Evolutionary conservation across 1,140 invertebrate species (phyloP).

Genomic region (Homarus americanus): DNA sequence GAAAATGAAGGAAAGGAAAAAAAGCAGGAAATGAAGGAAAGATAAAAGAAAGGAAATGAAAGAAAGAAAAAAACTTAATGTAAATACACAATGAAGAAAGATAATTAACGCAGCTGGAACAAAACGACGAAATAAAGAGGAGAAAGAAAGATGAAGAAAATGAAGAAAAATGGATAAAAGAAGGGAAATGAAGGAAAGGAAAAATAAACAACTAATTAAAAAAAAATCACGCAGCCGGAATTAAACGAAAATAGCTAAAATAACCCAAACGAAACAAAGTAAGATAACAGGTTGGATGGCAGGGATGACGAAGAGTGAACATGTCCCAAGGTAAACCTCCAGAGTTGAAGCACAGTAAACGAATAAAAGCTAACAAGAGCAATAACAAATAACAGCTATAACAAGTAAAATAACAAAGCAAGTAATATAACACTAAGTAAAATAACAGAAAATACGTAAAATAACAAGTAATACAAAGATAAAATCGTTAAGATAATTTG

Average conservation of each 20-base stretch:
- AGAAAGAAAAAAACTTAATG: not conserved
- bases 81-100: not conserved
- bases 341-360: not conserved
- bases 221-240: not conserved
- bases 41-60: too few species aligned
- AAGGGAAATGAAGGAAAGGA: not conserved
- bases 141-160: constrained; percentile 13
- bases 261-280: not conserved
- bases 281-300: not conserved
- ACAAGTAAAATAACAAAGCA: too few species aligned
- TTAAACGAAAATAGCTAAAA: not conserved
- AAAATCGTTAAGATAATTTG: too few species aligned
- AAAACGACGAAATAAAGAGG: not conserved
- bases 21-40: too few species aligned
- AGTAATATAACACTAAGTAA: too few species aligned
- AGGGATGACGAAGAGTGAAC: not conserved
- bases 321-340: too few species aligned
- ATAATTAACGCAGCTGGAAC: not conserved
- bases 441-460: not conserved
- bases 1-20: too few species aligned
- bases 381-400: too few species aligned
- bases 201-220: not conserved
- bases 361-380: not conserved
- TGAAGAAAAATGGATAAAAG: too few species aligned
- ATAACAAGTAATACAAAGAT: not conserved